These are phyloP conservation scores for Palythoa grandiflora DNA, from an alignment of 92 coral and sea anemone genomes.

Conservation along the genomic window DNA sequence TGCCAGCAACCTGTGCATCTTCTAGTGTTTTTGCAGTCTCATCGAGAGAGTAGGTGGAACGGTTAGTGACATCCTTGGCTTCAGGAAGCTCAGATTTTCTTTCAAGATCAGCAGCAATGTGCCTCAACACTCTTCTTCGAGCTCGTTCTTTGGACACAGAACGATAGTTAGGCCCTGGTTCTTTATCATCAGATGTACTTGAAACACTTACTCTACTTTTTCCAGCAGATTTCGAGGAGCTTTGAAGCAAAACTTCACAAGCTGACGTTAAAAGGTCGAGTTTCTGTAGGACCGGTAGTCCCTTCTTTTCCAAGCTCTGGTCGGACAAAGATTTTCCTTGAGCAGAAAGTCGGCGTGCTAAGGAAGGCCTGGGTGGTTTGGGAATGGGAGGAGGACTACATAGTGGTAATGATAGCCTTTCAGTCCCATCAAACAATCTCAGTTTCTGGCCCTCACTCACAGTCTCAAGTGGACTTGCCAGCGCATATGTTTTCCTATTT, in stretches of 20 bases:
- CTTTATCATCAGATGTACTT: background rate
- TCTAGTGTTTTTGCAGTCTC: constrained; percentile 74
- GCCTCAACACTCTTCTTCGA: constrained; percentile 26
- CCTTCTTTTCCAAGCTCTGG: constrained; percentile 38
- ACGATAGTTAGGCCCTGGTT: background rate
- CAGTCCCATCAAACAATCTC: constrained; percentile 81
- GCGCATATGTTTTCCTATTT: constrained; percentile 87
- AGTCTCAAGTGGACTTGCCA: constrained; percentile 90
- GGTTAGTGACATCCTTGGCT: constrained; percentile 51
- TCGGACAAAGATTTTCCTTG: background rate
- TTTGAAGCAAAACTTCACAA: constrained; percentile 78
- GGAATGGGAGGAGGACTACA: constrained; percentile 45
- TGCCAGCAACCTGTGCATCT: constrained; percentile 80
- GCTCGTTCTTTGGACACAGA: constrained; percentile 34
- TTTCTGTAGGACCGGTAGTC: constrained; percentile 72
- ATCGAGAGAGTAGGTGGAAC: constrained; percentile 86
- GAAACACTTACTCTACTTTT: background rate
- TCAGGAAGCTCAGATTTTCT: constrained; percentile 24
- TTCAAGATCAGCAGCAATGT: constrained; percentile 12
- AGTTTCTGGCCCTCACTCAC: constrained; percentile 80
- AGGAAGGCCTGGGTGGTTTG: constrained; percentile 33
- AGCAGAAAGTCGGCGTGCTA: constrained; percentile 27
- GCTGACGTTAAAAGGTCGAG: constrained; percentile 88
- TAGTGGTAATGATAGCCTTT: constrained; percentile 63
- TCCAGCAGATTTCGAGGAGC: constrained; percentile 32